phyloP scores from a whole-genome alignment of 2,888 invertebrate species.

The Oligia strigilis region DNA sequence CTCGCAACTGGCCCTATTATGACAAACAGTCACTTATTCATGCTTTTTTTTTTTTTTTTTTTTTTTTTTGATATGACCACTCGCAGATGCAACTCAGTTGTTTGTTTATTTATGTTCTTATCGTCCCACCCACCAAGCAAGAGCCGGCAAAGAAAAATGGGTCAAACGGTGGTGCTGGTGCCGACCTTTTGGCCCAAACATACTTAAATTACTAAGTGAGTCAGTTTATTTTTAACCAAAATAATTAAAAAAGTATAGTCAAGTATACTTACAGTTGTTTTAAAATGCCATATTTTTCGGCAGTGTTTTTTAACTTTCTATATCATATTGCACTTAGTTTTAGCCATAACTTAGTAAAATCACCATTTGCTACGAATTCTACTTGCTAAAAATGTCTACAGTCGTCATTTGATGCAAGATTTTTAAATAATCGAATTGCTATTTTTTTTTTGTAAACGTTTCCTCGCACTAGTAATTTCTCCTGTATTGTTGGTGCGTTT shows the following conservation, averaged over 20 bases:
- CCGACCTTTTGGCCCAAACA: constrained; percentile 6
- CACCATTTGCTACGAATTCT: neutral
- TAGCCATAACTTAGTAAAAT: neutral
- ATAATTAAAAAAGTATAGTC: neutral
- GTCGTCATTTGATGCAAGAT: neutral
- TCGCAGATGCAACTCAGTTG: too few species aligned
- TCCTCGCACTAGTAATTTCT: too few species aligned
- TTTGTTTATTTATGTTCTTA: constrained; percentile 31
- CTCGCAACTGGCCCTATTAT: neutral
- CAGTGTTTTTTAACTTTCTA: neutral
- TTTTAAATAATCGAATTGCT: neutral
- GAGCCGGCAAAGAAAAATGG: constrained; percentile 18
- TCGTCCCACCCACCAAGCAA: neutral
- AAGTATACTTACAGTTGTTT: neutral
- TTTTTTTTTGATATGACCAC: too few species aligned
- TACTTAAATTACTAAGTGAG: neutral
- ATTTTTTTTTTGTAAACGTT: too few species aligned
- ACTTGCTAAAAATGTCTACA: neutral
- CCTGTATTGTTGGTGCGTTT: too few species aligned
- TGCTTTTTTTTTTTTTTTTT: too few species aligned
- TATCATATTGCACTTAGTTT: too few species aligned
- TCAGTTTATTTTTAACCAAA: neutral
- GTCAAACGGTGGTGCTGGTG: neutral
- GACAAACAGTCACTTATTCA: neutral
- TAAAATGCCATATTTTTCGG: neutral